A percentile compares a stretch with the other conserved stretches of the same genome.
phyloP scores from a whole-genome alignment of 2,888 invertebrate species.

The Ornithoptera priamus region DNA sequence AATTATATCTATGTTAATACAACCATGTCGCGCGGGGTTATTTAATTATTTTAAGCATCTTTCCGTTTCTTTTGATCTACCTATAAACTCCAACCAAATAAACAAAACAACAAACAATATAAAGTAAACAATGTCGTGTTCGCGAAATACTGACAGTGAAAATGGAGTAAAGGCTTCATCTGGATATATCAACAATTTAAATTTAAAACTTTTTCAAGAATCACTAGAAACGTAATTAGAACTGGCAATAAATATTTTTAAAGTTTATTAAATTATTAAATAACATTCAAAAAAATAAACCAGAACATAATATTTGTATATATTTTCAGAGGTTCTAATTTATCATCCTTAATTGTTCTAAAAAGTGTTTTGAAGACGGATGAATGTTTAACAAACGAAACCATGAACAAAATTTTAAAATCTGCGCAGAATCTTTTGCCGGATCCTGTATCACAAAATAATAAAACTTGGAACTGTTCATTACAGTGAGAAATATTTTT shows the following conservation, averaged over 20 bases:
- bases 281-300: not conserved
- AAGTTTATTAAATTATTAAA: no score
- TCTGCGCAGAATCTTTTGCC: conserved; percentile 43
- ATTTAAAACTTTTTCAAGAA: conserved; percentile 11
- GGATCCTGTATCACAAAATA: conserved; percentile 42
- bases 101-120: no score
- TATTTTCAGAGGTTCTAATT: conserved; percentile 54
- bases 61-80: no score
- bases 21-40: no score
- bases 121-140: not conserved
- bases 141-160: not conserved
- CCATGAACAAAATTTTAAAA: conserved; percentile 42
- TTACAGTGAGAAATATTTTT: conserved; percentile 45
- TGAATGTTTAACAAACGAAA: conserved; percentile 37
- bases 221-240: conserved; percentile 30
- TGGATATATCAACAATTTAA: not conserved
- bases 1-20: no score
- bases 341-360: conserved; percentile 48
- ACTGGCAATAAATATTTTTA: not conserved
- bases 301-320: conserved; percentile 2
- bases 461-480: conserved; percentile 53
- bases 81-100: no score
- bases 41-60: no score
- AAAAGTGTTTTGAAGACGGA: conserved; percentile 51
- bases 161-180: not conserved